Conservation (phyloP, 1,140 invertebrate species). For the Grapholita molesta region DNA sequence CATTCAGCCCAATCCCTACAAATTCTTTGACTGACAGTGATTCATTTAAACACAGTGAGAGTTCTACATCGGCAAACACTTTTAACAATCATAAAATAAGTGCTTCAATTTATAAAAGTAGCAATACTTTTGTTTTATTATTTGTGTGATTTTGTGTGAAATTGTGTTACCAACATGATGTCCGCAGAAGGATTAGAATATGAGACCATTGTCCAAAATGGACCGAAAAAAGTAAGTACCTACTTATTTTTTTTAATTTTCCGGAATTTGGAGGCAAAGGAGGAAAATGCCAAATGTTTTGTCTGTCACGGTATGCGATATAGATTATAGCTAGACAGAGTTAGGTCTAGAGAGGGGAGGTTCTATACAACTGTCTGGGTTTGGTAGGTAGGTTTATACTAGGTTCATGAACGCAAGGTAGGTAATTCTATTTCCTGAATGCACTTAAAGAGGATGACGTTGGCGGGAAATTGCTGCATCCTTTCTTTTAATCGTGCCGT, state of each 20-base stretch:
- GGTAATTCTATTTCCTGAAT: conserved; percentile 51
- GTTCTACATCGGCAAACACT: conserved; percentile 27
- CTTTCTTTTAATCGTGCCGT: background rate
- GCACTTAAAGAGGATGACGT: conserved; percentile 13
- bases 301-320: background rate
- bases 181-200: conserved; percentile 77
- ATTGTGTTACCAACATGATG: conserved; percentile 59
- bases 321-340: conserved; percentile 31
- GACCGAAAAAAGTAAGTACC: conserved; percentile 78
- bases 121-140: conserved; percentile 33
- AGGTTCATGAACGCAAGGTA: conserved; percentile 40
- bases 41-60: conserved; percentile 45
- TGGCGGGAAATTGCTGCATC: conserved; percentile 8
- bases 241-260: conserved; percentile 26
- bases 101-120: conserved; percentile 34
- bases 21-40: conserved; percentile 57
- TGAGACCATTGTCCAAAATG: conserved; percentile 78
- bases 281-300: background rate
- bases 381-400: conserved; percentile 47
- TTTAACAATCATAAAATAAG: conserved; percentile 27
- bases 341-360: conserved; percentile 46
- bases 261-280: background rate
- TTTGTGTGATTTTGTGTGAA: conserved; percentile 44
- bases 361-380: conserved; percentile 66
- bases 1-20: conserved; percentile 43